Evolutionary conservation across 2,888 invertebrate species (phyloP).

Genomic region (Drosophila incognita): DNA sequence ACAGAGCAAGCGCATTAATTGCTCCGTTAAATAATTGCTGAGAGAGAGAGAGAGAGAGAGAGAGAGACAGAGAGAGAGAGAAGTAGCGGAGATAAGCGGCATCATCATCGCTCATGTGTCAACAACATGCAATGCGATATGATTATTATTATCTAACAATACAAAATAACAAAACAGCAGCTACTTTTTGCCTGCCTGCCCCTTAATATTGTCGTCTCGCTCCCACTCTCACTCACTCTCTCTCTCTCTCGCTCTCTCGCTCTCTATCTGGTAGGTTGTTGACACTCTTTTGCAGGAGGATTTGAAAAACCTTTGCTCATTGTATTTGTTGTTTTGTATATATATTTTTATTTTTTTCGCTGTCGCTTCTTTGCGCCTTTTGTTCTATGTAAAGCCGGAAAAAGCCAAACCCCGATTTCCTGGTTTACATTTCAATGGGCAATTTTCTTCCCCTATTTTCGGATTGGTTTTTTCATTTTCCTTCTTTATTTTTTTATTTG

Average conservation of each 20-base stretch:
- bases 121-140: conserved; percentile 80
- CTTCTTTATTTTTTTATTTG: conserved; percentile 15
- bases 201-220: neutral
- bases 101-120: conserved; percentile 79
- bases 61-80: conserved; percentile 10
- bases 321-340: conserved; percentile 63
- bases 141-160: conserved; percentile 79
- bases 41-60: conserved; percentile 5
- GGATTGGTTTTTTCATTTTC: conserved; percentile 43
- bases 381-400: conserved; percentile 79
- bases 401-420: conserved; percentile 81
- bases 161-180: conserved; percentile 73
- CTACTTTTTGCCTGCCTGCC: conserved; percentile 72
- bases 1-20: conserved; percentile 45
- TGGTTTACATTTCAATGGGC: conserved; percentile 80
- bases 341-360: conserved; percentile 50
- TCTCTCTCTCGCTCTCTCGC: conserved; percentile 10
- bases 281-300: conserved; percentile 62
- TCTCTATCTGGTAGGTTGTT: conserved; percentile 53
- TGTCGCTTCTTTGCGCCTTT: conserved; percentile 58
- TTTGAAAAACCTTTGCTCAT: conserved; percentile 58
- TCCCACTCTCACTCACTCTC: conserved; percentile 11
- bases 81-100: conserved; percentile 54
- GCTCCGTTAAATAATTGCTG: conserved; percentile 56
- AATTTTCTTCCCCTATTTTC: conserved; percentile 64